Evolutionary conservation across 1,140 invertebrate species (phyloP), one percentile per base, ranked within the genome.

Genomic region (Reticulitermes speratus): DNA sequence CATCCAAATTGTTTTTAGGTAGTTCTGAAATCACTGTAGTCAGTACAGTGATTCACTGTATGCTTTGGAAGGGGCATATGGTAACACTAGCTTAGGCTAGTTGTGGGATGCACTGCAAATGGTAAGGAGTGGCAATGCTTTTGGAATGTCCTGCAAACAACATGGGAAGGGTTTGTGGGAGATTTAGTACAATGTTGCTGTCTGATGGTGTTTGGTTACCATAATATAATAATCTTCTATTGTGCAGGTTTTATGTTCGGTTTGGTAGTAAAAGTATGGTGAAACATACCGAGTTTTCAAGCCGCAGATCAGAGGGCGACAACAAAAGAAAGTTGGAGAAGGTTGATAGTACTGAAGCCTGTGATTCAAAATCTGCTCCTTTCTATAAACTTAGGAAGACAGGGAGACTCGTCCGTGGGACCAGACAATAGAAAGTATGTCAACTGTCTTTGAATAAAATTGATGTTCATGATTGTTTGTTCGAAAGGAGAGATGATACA

Each of bases 351-450:
- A 75, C 6, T 75, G 65, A 30, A 8, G 55, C 83, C 9, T 25
- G 83, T 21, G 83, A 55, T 12, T 84, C 83, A 14, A 84, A 6
- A 16, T 48, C 83, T 21, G 21, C 45, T 12, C 83, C 45, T 44
- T n/a, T 32, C n/a, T 84, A n/a, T 38, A 44, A 83, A 84, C 83
- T 52, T 25, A 52, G 12, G 45, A 84, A 84, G 16, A 48, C 2
- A 16, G 25, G 83, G 55, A 48, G 85, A 21, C 32, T 86, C 44
- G 55, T 86, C 44, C 69, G 84, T 82, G 32, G 86, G 86, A 30
- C 85, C 88, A 32, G 87, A 85, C 65, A 89, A 87, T 93, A 94
- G 86, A 92, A 93, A 88, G 94, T 95, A 21, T 96, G 95, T 89
- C 93, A 95, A 86, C 93, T 95, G 85, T 95, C 94, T 87, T 93